Evolutionary conservation across 2,113 vertebrate genomes (phyloP).

Genomic region (Bos javanicus): DNA sequence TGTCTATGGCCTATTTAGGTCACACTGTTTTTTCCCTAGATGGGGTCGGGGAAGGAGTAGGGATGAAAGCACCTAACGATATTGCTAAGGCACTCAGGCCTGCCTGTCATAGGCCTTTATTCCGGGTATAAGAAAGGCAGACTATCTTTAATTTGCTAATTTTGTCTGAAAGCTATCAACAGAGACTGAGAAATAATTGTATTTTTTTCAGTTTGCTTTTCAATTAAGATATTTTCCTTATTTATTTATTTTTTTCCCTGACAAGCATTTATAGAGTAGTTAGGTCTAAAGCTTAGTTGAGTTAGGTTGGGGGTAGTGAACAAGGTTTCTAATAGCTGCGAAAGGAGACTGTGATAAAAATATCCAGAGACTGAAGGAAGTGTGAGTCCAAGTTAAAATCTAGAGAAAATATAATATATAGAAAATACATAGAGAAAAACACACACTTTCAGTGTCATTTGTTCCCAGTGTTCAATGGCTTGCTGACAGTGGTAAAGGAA

Average conservation of each 20-base stretch:
- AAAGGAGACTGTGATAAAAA: background rate
- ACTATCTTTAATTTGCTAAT: conserved; percentile 11
- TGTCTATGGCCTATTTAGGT: background rate
- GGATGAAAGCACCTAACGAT: background rate
- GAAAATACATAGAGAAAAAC: background rate
- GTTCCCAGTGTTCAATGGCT: background rate
- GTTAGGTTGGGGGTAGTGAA: background rate
- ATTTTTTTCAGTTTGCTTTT: conserved; percentile 5
- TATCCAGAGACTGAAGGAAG: background rate
- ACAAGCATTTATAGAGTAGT: background rate
- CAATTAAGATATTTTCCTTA: background rate
- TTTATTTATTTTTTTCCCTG: rapidly evolving
- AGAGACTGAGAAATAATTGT: background rate
- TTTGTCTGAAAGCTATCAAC: conserved; percentile 31
- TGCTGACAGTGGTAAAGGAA: background rate
- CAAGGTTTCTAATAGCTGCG: background rate
- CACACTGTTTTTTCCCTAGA: background rate
- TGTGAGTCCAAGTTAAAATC: background rate
- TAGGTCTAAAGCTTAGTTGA: background rate
- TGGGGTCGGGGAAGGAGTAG: background rate
- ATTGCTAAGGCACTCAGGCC: background rate
- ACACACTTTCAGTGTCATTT: background rate
- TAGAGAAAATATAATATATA: background rate
- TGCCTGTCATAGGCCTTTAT: background rate
- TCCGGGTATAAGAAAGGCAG: background rate